Evolutionary conservation across 2,797 vertebrate species (phyloP), one percentile per base, ranked within the genome.

Genomic region (Eulemur coronatus): DNA sequence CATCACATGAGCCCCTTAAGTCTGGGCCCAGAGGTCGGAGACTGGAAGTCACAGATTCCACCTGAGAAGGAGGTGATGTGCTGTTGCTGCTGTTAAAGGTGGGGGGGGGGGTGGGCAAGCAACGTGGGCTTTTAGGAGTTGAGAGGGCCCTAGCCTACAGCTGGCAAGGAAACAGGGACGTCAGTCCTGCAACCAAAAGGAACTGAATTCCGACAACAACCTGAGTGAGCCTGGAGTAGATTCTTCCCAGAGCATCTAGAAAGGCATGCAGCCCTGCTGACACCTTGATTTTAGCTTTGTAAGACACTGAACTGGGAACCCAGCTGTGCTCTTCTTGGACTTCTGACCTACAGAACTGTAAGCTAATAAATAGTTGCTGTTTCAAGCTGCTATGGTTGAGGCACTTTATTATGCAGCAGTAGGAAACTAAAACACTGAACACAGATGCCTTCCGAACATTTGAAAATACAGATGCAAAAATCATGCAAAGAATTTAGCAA

Each of bases 81-180:
- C 72, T 82, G 14, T 72, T 14, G 52, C 43, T 63, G 38, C 26
- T 50, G 28, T 95, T 70, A 15, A 75, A 80, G 5, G 28, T 24
- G 41, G 41, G 10, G 63, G 75, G 33, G 57, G 18, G 15, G 0
- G 8, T 0, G 0, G 65, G 41, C 20, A 7, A 67, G 89, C n/a
- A 59, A 59, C 7, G 4, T 59, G 4, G 18, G 33, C n/a, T 43
- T 90, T 55, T 52, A 38, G 55, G 50, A 85, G 41, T 22, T n/a
- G 61, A 91, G 76, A 33, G 69, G 2, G 4, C 30, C 4, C 18
- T 1, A 2, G 61, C n/a, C 11, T 46, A 30, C 20, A 46, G 9
- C 35, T 26, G 69, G 78, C 14, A 38, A 35, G 52, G 26, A 43
- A 26, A 14, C 2, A 6, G 57, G 43, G n/a, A 20, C 12, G 4